Conservation (phyloP, 1,140 invertebrate species). For the Drosophila simulans region DNA sequence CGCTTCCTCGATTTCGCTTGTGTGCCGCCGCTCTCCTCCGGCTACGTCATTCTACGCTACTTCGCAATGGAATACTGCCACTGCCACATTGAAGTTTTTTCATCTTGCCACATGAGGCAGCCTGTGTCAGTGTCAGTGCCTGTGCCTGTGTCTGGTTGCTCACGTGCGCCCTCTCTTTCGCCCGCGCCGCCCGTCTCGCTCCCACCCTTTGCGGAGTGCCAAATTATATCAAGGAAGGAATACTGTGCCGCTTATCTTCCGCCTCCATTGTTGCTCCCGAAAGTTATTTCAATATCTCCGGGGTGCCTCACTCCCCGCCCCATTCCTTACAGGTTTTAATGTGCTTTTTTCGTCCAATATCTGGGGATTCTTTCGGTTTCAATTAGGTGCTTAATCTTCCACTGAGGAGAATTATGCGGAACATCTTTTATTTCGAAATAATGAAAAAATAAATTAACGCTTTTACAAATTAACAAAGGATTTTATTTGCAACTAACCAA, state of each 20-base stretch:
- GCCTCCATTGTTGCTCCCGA: slow-evolving; percentile 28
- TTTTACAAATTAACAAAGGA: too few species aligned
- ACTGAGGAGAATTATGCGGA: background rate
- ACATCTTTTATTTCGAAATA: background rate
- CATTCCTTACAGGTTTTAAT: slow-evolving; percentile 11
- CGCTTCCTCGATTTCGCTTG: slow-evolving; percentile 39
- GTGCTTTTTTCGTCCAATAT: slow-evolving; percentile 7
- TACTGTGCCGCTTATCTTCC: slow-evolving; percentile 63
- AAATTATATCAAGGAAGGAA: slow-evolving; percentile 73
- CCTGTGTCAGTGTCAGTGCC: slow-evolving; percentile 11
- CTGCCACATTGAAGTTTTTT: slow-evolving; percentile 18
- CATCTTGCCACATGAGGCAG: slow-evolving; percentile 55
- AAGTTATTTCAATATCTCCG: slow-evolving; percentile 77
- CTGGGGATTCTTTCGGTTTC: slow-evolving; percentile 12
- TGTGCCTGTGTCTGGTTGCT: slow-evolving; percentile 32
- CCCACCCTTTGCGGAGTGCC: slow-evolving; percentile 37
- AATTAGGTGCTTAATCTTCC: slow-evolving; percentile 12
- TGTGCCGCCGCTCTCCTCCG: slow-evolving; percentile 48
- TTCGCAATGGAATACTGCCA: slow-evolving; percentile 56
- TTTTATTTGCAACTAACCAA: too few species aligned
- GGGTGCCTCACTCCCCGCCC: slow-evolving; percentile 12
- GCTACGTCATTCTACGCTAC: slow-evolving; percentile 77
- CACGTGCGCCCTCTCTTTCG: slow-evolving; percentile 52
- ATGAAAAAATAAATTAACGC: too few species aligned
- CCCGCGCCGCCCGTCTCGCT: background rate